Base-by-base conservation (phyloP, 1,140 invertebrate genomes). In the Hestina assimilis region DNA sequence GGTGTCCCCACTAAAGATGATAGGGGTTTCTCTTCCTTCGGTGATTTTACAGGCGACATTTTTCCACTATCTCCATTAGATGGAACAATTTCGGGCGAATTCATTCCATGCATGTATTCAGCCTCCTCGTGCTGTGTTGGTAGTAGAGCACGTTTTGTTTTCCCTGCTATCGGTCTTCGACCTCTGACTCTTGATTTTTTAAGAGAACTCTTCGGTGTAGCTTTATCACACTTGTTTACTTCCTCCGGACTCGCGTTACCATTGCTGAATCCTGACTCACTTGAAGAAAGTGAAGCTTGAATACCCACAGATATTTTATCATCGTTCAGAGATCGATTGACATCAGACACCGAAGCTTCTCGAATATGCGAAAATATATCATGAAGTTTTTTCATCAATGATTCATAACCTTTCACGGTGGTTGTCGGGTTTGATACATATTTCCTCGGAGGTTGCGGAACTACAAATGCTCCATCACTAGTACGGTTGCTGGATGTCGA, bases 61-160 rank as follows among this genome's bases (percentile, higher is more conserved):
- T 82, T 80, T 2, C 67, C 76, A 46, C 50, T 78, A 19, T 87
- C 82, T 0, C 80, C 79, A 43, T 89, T 88, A 0, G 75, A 83
- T 14, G 83, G 76, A 20, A 89, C 67, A 79, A 87, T 87, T 75
- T 89, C 87, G n/a, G 87, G 89, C n/a, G 89, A 89, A 63, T 88
- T 83, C 61, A 87, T 86, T 0, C 76, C 80, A 21, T 87, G 80
- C 61, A 79, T 75, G 14, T 76, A 79, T 41, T 89, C 84, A 0
- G 76, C 69, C 14, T 87, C 81, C 56, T 90, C 89, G 0, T 62
- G 69, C 45, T 87, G 88, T 4, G 84, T 83, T 0, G 89, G 85
- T 29, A 89, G 48, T 46, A 89, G 65, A 0, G 84, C 79, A 2
- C 82, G 75, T 58, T 89, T 89, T n/a, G 78, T 83, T 63, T 88